Evolutionary conservation across 2,797 vertebrate species (phyloP), one percentile per base, ranked within the genome.

Genomic region (Falco concolor): DNA sequence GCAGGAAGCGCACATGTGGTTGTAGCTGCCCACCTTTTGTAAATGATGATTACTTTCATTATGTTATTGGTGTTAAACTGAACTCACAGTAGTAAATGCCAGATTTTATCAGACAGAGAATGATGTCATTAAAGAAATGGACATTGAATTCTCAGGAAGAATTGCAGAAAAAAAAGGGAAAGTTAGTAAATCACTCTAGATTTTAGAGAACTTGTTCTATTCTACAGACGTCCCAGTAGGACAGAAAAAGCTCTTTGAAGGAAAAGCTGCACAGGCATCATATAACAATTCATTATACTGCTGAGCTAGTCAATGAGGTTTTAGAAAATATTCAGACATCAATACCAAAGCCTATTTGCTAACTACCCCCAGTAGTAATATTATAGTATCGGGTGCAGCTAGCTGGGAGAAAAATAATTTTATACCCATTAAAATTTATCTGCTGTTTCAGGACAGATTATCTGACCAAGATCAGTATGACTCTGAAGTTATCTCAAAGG

Each of bases 401-500:
- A 81, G 13, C 15, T 3, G 1, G 53, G 47, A 89, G 61, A 90
- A 75, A 91, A 93, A 92, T 67, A 69, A 56, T 84, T 81, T 64
- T 74, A 60, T 74, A 70, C 16, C n/a, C 65, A 75, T 79, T 76
- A 78, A 85, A 90, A 78, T 86, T 78, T 91, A 84, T 88, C 47
- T 75, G 42, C 50, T 77, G 24, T 83, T 93, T 89, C 63, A 93
- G 70, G 73, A 88, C 38, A 78, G 53, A 81, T 93, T 72, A 84
- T 83, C 36, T 81, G n/a, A 86, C 40, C 45, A 80, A 54, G 76
- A 81, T 27, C 61, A 86, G 34, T 52, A 42, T 28, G 54, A 69
- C 50, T 67, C 36, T 36, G n/a, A 88, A 81, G 42, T 52, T 87
- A 72, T 44, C 59, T 78, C 82, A 60, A 59, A 92, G 49, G 49